Evolutionary conservation across 2,797 vertebrate genomes (phyloP).

Genomic region (Crenuchus spilurus): DNA sequence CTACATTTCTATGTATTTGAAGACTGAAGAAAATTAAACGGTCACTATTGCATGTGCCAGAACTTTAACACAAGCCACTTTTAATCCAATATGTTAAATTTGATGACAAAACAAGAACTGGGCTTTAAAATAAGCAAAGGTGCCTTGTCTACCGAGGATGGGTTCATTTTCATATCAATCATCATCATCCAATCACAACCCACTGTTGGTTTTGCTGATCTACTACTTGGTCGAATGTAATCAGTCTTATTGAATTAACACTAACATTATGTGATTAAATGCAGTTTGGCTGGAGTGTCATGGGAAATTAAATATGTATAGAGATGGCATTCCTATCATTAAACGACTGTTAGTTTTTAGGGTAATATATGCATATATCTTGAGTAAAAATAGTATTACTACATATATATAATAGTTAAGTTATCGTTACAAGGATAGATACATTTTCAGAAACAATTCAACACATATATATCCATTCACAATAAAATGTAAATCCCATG

Average conservation of each 20-base stretch:
- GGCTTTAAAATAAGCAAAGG: too few relatives aligned
- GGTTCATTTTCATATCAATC: neutral
- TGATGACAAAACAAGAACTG: too few relatives aligned
- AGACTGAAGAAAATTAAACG: too few relatives aligned
- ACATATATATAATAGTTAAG: constrained; percentile 32
- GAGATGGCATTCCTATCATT: constrained; percentile 28
- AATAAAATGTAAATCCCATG: constrained; percentile 34
- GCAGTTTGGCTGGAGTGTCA: constrained; percentile 21
- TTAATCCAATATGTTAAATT: too few relatives aligned
- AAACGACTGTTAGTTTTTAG: constrained; percentile 36
- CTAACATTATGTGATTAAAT: too few relatives aligned
- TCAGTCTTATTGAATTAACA: neutral
- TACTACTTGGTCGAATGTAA: neutral
- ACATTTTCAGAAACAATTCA: constrained; percentile 9
- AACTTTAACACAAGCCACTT: too few relatives aligned
- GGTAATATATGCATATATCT: constrained; percentile 23
- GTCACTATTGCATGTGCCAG: too few relatives aligned
- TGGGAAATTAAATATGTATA: constrained; percentile 28
- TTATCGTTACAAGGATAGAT: constrained; percentile 11
- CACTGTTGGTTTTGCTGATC: neutral
- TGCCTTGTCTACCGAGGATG: too few relatives aligned
- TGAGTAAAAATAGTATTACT: constrained; percentile 40
- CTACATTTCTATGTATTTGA: too few relatives aligned
- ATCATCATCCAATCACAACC: neutral
- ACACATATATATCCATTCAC: constrained; percentile 1